phyloP scores from a whole-genome alignment of 1,140 invertebrate species.

The Eulimnadia texana region DNA sequence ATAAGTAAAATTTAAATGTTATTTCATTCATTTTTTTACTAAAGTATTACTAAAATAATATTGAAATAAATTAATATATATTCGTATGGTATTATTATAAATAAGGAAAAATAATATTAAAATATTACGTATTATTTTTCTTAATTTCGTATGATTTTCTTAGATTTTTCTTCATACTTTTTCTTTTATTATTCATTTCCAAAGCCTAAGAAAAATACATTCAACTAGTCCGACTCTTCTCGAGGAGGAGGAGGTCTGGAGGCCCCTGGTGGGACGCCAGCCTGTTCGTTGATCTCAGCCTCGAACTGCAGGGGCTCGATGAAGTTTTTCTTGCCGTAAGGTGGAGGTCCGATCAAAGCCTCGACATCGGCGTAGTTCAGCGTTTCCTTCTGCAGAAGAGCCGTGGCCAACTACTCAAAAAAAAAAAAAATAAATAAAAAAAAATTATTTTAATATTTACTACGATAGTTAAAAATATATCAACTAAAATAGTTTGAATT shows the following conservation, averaged over 20 bases:
- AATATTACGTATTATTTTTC: too few species aligned
- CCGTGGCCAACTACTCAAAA: slow-evolving; percentile 59
- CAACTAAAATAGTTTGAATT: too few species aligned
- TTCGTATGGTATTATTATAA: background rate
- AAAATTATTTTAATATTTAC: too few species aligned
- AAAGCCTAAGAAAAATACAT: too few species aligned
- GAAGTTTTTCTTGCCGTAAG: slow-evolving; percentile 59
- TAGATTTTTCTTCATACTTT: too few species aligned
- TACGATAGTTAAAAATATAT: too few species aligned
- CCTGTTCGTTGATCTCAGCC: slow-evolving; percentile 33
- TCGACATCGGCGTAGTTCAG: slow-evolving; percentile 83
- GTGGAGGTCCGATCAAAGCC: slow-evolving; percentile 73
- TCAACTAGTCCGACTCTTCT: slow-evolving; percentile 11
- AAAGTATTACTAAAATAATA: background rate
- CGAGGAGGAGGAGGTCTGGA: slow-evolving; percentile 7
- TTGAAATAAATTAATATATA: background rate
- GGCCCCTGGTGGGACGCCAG: slow-evolving; percentile 19
- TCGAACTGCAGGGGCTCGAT: slow-evolving; percentile 66
- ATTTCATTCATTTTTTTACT: background rate
- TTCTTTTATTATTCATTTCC: too few species aligned
- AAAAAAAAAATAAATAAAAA: slow-evolving; percentile 16
- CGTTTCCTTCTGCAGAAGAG: slow-evolving; percentile 74
- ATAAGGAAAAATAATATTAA: too few species aligned
- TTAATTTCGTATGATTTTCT: too few species aligned
- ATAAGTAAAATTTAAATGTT: too few species aligned